Evolutionary conservation across 2,888 invertebrate species (phyloP), one percentile per base, ranked within the genome.

Genomic region (Hirtodrosophila duncani): DNA sequence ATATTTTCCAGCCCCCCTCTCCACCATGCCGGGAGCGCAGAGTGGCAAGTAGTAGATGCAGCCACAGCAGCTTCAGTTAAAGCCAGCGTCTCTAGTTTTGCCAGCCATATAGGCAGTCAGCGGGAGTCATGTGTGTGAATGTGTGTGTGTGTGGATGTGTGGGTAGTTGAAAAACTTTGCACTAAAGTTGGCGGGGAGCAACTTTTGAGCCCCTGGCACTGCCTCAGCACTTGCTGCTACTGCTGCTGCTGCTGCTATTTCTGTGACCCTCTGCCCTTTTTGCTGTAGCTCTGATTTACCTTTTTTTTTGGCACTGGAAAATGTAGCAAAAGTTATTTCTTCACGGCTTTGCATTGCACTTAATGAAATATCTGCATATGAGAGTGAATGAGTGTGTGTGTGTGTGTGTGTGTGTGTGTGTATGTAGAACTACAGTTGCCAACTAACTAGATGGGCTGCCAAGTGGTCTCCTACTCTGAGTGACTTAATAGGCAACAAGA

Each of bases 291-390:
- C 18, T 27, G 33, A 26, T 5, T 10, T 9, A 16, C 7, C 17
- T 34, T 33, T 42, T 46, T 61, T 78, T 71, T 26, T 50, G 58
- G 48, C 52, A 26, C 51, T 56, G 63, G 16, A 57, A 66, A 68
- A 66, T 72, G 75, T 77, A 33, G 67, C 80, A 68, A 75, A 80
- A 80, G 72, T 80, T 77, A 67, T 72, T 75, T 79, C 74, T 75
- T 79, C 63, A 66, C 62, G 62, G 66, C 33, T 63, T 72, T 49
- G 52, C 68, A 50, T 37, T 63, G 66, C 75, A 70, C 77, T 67
- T 70, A 64, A 63, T 65, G 58, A 63, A 62, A 63, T 59, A 56
- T 59, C 39, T 53, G 38, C 43, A 20, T 38, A 39, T 39, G 29
- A 44, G 11, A 18, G 17, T 34, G 50, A 49, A 31, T 21, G 30